Evolutionary conservation across 64 coral and sea anemone genomes (phyloP), one percentile per base, ranked within the genome.

Genomic region (Montipora foliosa): DNA sequence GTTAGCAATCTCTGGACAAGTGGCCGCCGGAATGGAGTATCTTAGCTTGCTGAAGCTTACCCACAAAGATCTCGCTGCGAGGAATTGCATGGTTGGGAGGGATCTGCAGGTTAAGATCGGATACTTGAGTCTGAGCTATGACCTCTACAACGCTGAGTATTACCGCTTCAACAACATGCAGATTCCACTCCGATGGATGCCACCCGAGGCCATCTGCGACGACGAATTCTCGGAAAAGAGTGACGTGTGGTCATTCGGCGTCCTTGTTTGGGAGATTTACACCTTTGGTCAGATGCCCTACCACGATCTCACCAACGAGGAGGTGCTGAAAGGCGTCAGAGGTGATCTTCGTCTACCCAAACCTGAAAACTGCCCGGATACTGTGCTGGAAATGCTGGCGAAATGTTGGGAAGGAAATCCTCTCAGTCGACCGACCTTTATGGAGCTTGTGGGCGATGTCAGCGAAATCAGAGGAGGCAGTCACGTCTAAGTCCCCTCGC

Each of bases 181-280:
- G 14, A 99, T 99, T 47, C 98, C 98, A 20, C 57, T 99, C 67
- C 78, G 98, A 15, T 99, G 98, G 98, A 99, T 99, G 98, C 73
- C 98, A 50, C 93, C 98, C 1, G 98, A 99, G 81, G 98, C 98
- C 17, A 92, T 99, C 77, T 98, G 92, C 46, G 87, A 99, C 47
- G 98, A 94, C 25, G 89, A 99, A 24, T 99, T 94, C 81, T 86
- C 88, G 8, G 95, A 99, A 86, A 96, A 94, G 90, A 96, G 95
- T 57, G 98, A 99, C 67, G 95, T 96, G 4, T 99, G 98, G 98
- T 92, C 98, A 7, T 99, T 90, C 70, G 98, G 95, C 8, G 95
- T 99, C 20, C 67, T 99, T 5, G 82, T 92, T 47, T 99, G 98
- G 98, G 98, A 99, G 89, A 84, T 99, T n/a, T 99, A 99, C 66